Evolutionary conservation across 2,113 vertebrate species (phyloP), one percentile per base, ranked within the genome.

Genomic region (Epinephelus lanceolatus): DNA sequence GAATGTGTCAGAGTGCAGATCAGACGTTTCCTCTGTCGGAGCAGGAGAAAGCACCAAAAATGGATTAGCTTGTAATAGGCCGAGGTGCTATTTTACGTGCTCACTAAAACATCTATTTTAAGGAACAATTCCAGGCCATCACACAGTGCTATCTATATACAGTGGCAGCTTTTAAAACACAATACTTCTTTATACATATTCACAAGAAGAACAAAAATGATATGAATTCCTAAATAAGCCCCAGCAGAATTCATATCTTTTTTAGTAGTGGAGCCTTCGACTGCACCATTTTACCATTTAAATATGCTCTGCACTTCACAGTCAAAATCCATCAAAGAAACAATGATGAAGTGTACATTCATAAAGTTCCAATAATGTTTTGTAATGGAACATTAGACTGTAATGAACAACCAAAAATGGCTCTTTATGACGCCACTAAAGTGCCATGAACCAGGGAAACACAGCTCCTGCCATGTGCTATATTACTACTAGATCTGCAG

Each of bases 301-400:
- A 85, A 76, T 81, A 72, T 80, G 40, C 84, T 67, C 70, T 2
- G 53, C 81, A 66, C 70, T 83, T 81, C 79, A 71, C 63, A 67
- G 60, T 91, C 80, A 85, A 88, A 75, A 90, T 87, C 71, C 78
- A 92, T 90, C 82, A 88, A 69, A 86, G 71, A 63, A 86, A 86
- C 83, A 86, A 87, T 72, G 76, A 91, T 76, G 68, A 88, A 84
- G 71, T 86, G 73, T 79, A 86, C 78, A 84, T 90, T 88, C 87
- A 89, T 88, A 89, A 87, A 80, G 83, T 88, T 88, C 80, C 76
- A 86, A 89, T 91, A 85, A 85, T 87, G 81, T 88, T 86, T 91
- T 81, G 84, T 83, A 68, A 92, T 87, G 86, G 89, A 89, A 91
- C 87, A 92, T 91, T 89, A 84, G 77, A 75, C 78, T 76, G 73